These are phyloP conservation scores for Drosophila leontia DNA, from an alignment of 1,140 invertebrate species.

Conservation along the genomic window DNA sequence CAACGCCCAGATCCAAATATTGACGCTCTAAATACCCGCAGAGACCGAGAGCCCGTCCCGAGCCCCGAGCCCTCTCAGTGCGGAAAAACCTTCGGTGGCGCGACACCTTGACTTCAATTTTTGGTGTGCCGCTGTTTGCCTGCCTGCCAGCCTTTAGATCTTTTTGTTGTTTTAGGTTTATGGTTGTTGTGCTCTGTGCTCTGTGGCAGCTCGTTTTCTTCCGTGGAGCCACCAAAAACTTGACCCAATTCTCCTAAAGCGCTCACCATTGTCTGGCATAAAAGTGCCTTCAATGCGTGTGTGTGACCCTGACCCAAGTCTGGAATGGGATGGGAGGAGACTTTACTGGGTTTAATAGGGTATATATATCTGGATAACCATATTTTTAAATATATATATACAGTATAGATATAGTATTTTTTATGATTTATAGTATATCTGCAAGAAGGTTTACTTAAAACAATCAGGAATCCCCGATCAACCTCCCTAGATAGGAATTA, in stretches of 20 bases:
- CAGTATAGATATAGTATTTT: neutral
- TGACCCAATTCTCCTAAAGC: slow-evolving; percentile 36
- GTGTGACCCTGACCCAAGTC: slow-evolving; percentile 33
- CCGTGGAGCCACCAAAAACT: slow-evolving; percentile 38
- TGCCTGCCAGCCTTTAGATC: slow-evolving; percentile 5
- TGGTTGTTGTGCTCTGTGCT: neutral
- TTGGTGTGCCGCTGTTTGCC: slow-evolving; percentile 39
- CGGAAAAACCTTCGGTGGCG: slow-evolving; percentile 68
- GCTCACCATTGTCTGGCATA: slow-evolving; percentile 34
- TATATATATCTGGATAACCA: neutral
- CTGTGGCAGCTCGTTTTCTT: slow-evolving; percentile 27
- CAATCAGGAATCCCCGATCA: neutral
- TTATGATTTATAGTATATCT: neutral
- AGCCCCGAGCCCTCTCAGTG: slow-evolving; percentile 24
- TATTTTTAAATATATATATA: no score
- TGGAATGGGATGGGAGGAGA: slow-evolving; percentile 1
- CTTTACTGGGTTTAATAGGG: no score
- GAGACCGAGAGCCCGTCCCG: neutral
- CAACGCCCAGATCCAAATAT: slow-evolving; percentile 76
- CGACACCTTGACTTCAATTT: slow-evolving; percentile 72
- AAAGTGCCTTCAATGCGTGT: slow-evolving; percentile 9
- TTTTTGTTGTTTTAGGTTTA: slow-evolving; percentile 19
- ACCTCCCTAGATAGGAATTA: neutral
- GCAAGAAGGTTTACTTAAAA: no score
- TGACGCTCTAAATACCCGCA: slow-evolving; percentile 68